Evolutionary conservation across 2,113 vertebrate genomes (phyloP).

Genomic region (Bufo gargarizans): DNA sequence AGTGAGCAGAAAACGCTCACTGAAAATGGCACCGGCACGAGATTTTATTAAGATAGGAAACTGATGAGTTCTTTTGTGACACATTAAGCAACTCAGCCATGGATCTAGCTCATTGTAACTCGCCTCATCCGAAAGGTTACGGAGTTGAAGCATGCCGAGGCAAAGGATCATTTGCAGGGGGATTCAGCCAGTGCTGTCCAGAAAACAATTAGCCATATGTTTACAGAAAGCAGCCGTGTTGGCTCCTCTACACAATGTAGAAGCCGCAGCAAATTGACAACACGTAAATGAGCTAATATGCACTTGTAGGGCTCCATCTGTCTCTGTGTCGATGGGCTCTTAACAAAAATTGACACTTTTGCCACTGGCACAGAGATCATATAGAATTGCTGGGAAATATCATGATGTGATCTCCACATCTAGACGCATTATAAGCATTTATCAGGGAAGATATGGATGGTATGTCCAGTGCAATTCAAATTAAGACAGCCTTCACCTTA

Average conservation of each 20-base stretch:
- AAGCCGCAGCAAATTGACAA: constrained; percentile 24
- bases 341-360: constrained; percentile 37
- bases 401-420: background rate
- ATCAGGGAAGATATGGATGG: background rate
- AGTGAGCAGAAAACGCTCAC: constrained; percentile 47
- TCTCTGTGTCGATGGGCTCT: constrained; percentile 27
- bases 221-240: constrained; percentile 36
- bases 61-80: constrained; percentile 54
- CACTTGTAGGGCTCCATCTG: constrained; percentile 42
- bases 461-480: too few relatives aligned
- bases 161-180: constrained; percentile 22
- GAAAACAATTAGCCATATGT: constrained; percentile 55
- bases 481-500: background rate
- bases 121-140: constrained; percentile 24
- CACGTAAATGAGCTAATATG: constrained; percentile 39
- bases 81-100: constrained; percentile 56
- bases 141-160: constrained; percentile 29
- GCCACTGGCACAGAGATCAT: background rate
- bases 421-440: background rate
- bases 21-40: constrained; percentile 48
- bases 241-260: constrained; percentile 19
- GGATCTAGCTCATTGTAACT: constrained; percentile 37
- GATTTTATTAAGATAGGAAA: constrained; percentile 60
- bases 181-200: background rate
- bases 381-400: background rate